Evolutionary conservation across 2,888 invertebrate genomes (phyloP), one percentile per base, ranked within the genome.

Genomic region (Biston betularia): DNA sequence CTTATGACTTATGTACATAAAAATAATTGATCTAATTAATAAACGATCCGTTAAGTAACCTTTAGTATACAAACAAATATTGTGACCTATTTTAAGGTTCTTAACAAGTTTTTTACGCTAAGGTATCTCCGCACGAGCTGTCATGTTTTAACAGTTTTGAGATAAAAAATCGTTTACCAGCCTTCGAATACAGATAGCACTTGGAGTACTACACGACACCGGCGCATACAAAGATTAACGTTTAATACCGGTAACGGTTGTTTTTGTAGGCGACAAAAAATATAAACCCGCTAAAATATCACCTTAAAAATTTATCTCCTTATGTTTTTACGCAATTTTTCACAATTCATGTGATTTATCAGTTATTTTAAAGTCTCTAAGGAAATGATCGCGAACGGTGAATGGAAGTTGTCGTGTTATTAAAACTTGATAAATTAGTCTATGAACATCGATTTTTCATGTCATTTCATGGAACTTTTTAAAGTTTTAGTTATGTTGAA

Each of bases 161-260:
- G 82, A 83, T 82, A 68, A 79, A 72, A 72, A 75, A 75, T 75
- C 80, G 77, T 78, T 81, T 76, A 76, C 54, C 69, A 61, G 63
- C 71, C 72, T 68, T 71, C 57, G 72, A 50, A 70, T 71, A 75
- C 45, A 58, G 72, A 79, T 75, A 73, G 69, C 40, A 15, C 50
- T 52, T 44, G 49, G 46, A 56, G 71, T 68, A 74, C 66, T 58
- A 0, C 38, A 9, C 9, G 38, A 44, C 66, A 44, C 65, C 24
- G 70, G 71, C 70, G 65, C 50, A 52, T 56, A 64, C 57, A 65
- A 70, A 72, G 54, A 67, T 65, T 66, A 71, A 64, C 69, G 40
- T 62, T 63, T 63, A 69, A 57, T 68, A 63, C 63, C 44, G 46
- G 53, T 45, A 65, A 75, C 80, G 73, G 81, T 80, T 79, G 75